phyloP scores from a whole-genome alignment of 1,140 invertebrate genomes.

The Aphelenchoides fujianensis region DNA sequence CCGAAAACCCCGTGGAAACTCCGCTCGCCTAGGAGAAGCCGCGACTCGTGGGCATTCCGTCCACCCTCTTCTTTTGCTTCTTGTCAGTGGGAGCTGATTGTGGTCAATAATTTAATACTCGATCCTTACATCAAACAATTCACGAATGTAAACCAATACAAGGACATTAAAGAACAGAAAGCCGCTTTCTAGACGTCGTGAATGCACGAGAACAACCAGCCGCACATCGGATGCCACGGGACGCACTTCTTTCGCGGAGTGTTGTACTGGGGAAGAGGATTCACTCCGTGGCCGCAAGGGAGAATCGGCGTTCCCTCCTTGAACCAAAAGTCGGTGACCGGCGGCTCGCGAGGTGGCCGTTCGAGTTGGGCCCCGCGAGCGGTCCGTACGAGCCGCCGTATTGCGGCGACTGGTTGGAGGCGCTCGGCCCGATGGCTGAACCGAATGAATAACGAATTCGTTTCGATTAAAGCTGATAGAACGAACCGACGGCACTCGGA shows the following conservation, averaged over 20 bases:
- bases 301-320: constrained; percentile 8
- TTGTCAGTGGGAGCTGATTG: too few species aligned
- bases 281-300: background rate
- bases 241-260: background rate
- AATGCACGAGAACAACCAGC: constrained; percentile 5
- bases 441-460: background rate
- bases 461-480: background rate
- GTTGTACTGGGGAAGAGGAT: constrained; percentile 13
- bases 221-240: background rate
- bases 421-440: background rate
- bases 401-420: background rate
- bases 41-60: too few species aligned
- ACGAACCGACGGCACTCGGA: background rate
- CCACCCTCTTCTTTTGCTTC: too few species aligned
- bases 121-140: too few species aligned
- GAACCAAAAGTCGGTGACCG: constrained; percentile 4
- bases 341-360: background rate
- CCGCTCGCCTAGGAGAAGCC: too few species aligned
- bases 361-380: background rate
- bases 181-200: background rate
- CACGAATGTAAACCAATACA: too few species aligned
- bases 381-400: background rate
- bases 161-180: too few species aligned
- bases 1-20: too few species aligned
- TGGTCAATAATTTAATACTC: too few species aligned